These are phyloP conservation scores for Panagrolaimus sp. DNA, from an alignment of 1,140 invertebrate species.

Conservation along the genomic window DNA sequence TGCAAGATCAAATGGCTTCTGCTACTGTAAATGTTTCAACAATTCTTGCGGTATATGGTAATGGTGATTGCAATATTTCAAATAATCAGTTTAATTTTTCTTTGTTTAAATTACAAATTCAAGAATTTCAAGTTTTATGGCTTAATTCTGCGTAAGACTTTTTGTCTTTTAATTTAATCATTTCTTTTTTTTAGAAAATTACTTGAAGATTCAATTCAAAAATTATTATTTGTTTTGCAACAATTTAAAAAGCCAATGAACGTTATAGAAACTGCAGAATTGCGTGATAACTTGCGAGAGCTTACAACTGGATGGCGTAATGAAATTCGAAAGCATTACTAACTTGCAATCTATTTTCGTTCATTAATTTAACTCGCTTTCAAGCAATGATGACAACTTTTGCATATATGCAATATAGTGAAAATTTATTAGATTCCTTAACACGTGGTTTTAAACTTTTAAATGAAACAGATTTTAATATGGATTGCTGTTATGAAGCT, in stretches of 20 bases:
- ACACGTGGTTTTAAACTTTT: slow-evolving; percentile 10
- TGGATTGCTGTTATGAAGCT: not conserved
- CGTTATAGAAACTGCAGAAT: slow-evolving; percentile 59
- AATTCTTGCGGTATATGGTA: slow-evolving; percentile 63
- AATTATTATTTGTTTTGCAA: not conserved
- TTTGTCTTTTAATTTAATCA: not conserved
- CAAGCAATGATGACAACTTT: slow-evolving; percentile 61
- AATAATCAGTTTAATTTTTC: slow-evolving; percentile 73
- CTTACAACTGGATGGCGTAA: not conserved
- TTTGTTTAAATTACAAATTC: slow-evolving; percentile 75
- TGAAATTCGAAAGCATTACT: not conserved
- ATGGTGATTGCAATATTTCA: slow-evolving; percentile 55
- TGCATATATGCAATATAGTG: not conserved
- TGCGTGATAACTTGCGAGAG: slow-evolving; percentile 61
- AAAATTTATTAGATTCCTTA: not conserved
- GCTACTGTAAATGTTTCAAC: slow-evolving; percentile 27
- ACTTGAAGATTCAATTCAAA: not conserved
- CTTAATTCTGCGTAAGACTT: slow-evolving; percentile 61
- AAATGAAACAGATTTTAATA: not conserved
- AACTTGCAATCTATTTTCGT: slow-evolving; percentile 64
- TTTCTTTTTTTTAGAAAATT: not conserved
- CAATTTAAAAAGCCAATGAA: not conserved
- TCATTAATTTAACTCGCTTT: slow-evolving; percentile 69
- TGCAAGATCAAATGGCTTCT: slow-evolving; percentile 60
- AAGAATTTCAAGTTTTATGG: slow-evolving; percentile 75